phyloP scores from a whole-genome alignment of 2,797 vertebrate genomes.

The Rhinoraja longicauda region DNA sequence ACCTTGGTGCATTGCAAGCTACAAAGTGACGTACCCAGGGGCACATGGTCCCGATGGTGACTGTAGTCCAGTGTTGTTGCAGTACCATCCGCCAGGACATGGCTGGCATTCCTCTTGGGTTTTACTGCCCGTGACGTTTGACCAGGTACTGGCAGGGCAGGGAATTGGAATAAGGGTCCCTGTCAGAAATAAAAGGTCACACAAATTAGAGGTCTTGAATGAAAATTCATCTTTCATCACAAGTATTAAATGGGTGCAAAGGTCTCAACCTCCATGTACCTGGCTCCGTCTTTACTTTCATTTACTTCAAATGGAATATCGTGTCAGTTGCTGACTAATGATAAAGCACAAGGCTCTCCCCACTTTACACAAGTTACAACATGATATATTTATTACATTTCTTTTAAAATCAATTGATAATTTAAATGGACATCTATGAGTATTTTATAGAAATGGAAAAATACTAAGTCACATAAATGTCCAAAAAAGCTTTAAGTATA shows the following conservation, averaged over 20 bases:
- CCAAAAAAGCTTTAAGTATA: not conserved
- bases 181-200: conserved; percentile 44
- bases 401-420: not conserved
- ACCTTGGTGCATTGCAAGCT: not conserved
- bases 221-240: not conserved
- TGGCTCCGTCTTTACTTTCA: too few relatives aligned
- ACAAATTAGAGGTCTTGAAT: not conserved
- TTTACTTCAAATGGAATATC: too few relatives aligned
- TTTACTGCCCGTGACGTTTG: conserved; percentile 59
- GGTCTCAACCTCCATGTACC: too few relatives aligned
- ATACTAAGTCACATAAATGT: not conserved
- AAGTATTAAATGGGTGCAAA: too few relatives aligned
- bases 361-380: not conserved
- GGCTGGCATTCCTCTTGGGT: conserved; percentile 58
- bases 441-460: too few relatives aligned
- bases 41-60: conserved; percentile 65
- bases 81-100: conserved; percentile 69
- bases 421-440: not conserved
- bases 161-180: conserved; percentile 58
- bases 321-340: too few relatives aligned
- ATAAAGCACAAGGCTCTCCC: too few relatives aligned
- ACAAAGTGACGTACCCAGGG: conserved; percentile 57
- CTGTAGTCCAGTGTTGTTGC: conserved; percentile 55
- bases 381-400: not conserved
- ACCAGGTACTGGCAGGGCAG: conserved; percentile 74